These are phyloP conservation scores for Xylota segnis DNA, from an alignment of 2,888 invertebrate species.

Conservation along the genomic window DNA sequence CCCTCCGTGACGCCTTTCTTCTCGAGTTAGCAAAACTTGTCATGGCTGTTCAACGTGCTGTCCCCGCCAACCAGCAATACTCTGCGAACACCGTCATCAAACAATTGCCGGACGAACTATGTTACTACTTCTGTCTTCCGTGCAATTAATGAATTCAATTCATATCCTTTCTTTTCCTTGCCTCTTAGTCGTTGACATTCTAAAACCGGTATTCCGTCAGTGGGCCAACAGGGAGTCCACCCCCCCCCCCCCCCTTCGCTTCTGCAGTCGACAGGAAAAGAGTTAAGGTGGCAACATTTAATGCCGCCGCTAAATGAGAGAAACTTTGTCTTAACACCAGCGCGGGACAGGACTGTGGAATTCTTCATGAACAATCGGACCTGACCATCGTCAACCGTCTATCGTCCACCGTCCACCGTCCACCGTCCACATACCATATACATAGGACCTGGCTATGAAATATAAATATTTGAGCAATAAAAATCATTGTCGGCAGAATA, in stretches of 20 bases:
- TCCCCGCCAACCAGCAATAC: not conserved
- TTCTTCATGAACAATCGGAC: constrained; percentile 18
- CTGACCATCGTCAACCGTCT: no score
- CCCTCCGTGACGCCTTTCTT: constrained; percentile 43
- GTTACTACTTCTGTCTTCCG: constrained; percentile 46
- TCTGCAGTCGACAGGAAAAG: not conserved
- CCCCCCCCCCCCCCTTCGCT: no score
- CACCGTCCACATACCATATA: constrained; percentile 16
- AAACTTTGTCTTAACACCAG: constrained; percentile 35
- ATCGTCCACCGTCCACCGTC: no score
- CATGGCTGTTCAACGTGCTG: constrained; percentile 14
- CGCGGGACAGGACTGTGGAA: not conserved
- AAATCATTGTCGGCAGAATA: constrained; percentile 64
- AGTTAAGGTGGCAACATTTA: constrained; percentile 36
- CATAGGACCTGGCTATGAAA: constrained; percentile 25
- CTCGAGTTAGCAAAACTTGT: constrained; percentile 37
- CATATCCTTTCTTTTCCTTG: constrained; percentile 42
- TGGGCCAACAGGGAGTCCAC: constrained; percentile 8
- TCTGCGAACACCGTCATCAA: constrained; percentile 19
- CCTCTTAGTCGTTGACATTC: not conserved
- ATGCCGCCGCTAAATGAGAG: constrained; percentile 56
- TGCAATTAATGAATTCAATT: constrained; percentile 73
- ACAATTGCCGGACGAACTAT: constrained; percentile 44
- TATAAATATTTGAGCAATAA: constrained; percentile 71
- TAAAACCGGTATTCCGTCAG: constrained; percentile 3